phyloP scores from a whole-genome alignment of 2,113 vertebrate genomes.

The Odocoileus virginianus region DNA sequence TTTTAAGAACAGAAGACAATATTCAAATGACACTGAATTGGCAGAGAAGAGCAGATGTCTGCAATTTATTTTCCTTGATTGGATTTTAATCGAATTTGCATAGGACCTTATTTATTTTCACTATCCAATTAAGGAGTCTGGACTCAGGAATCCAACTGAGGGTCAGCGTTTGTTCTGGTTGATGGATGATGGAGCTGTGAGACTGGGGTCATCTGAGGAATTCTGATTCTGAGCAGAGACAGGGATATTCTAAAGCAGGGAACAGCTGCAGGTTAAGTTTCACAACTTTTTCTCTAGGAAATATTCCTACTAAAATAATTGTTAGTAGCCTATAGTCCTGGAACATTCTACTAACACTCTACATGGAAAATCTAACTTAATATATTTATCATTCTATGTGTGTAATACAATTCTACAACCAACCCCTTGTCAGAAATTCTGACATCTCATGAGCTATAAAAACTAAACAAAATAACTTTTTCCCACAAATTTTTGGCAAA shows the following conservation, averaged over 20 bases:
- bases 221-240: neutral
- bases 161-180: neutral
- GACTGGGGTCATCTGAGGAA: neutral
- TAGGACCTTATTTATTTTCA: constrained; percentile 66
- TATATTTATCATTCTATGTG: neutral
- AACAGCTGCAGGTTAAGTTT: neutral
- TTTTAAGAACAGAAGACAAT: constrained; percentile 63
- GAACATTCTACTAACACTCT: neutral
- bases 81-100: constrained; percentile 77
- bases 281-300: neutral
- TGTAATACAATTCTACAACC: neutral
- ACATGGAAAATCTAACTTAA: neutral
- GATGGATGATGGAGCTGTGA: constrained; percentile 29
- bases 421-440: neutral
- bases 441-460: neutral
- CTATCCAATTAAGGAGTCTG: constrained; percentile 70
- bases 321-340: neutral
- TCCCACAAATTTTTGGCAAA: neutral
- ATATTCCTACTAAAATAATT: neutral
- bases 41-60: constrained; percentile 74
- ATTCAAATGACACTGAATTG: constrained; percentile 50
- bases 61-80: constrained; percentile 76
- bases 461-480: neutral
- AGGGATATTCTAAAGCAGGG: neutral
- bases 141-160: constrained; percentile 26